Conservation (phyloP, 2,113 vertebrate species). For the Orthonyx spaldingii region DNA sequence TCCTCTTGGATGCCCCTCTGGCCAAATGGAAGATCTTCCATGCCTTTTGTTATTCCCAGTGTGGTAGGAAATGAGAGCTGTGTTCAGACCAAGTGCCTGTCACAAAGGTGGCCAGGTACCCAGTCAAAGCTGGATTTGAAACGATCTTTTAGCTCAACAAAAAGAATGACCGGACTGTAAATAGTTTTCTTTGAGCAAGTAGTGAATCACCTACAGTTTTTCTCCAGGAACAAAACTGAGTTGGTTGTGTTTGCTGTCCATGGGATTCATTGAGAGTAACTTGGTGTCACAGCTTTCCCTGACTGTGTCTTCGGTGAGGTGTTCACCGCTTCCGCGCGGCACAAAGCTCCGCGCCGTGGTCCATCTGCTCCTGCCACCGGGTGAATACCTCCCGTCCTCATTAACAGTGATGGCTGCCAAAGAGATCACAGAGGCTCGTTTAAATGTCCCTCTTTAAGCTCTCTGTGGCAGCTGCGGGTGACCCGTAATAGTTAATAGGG, state of each 20-base stretch:
- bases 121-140: not conserved
- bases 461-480: slow-evolving; percentile 12
- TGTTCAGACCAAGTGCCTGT: not conserved
- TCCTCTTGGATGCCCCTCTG: not conserved
- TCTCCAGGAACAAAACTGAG: not conserved
- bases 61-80: not conserved
- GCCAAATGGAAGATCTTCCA: not conserved
- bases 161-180: not conserved
- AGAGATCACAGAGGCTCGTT: not conserved
- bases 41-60: not conserved
- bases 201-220: not conserved
- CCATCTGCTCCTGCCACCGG: not conserved
- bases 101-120: accelerated
- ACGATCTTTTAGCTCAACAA: not conserved
- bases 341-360: not conserved
- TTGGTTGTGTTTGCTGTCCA: not conserved
- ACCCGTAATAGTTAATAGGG: not conserved
- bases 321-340: accelerated
- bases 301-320: not conserved
- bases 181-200: not conserved
- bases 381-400: not conserved
- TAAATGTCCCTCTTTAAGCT: not conserved
- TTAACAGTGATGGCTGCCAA: not conserved
- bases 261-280: not conserved
- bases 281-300: not conserved